These are phyloP conservation scores for Rhynchotus rufescens DNA, from an alignment of 2,797 vertebrate genomes.

Conservation along the genomic window DNA sequence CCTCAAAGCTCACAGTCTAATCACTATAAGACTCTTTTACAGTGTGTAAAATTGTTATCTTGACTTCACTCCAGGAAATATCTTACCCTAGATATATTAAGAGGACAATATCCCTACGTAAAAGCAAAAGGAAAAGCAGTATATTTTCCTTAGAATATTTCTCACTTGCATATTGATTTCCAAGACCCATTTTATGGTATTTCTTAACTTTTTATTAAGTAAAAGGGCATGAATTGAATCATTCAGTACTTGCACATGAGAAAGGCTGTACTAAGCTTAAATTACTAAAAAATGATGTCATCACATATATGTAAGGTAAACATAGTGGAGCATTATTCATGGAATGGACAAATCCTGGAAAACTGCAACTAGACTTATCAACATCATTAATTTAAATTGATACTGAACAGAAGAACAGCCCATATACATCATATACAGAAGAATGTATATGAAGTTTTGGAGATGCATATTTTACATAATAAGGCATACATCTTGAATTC, in stretches of 20 bases:
- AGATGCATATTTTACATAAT: background rate
- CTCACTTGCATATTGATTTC: slow-evolving; percentile 1
- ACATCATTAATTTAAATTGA: background rate
- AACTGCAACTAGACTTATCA: background rate
- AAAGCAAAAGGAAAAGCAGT: background rate
- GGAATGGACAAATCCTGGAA: background rate
- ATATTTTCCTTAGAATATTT: background rate
- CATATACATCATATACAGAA: background rate
- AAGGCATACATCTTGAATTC: background rate
- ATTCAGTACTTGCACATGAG: background rate
- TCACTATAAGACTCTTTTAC: background rate
- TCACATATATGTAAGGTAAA: background rate
- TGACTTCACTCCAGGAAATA: background rate
- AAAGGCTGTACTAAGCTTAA: background rate
- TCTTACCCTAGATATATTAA: background rate
- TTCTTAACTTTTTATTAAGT: background rate
- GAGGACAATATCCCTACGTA: background rate
- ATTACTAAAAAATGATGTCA: background rate
- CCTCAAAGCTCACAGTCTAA: background rate
- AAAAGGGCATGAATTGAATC: background rate
- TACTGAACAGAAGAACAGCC: too few species aligned
- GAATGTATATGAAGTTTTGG: background rate
- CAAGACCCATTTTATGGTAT: background rate
- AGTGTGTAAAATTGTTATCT: background rate
- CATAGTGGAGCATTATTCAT: background rate